Evolutionary conservation across 2,888 invertebrate species (phyloP).

Genomic region (Lymantria dispar): DNA sequence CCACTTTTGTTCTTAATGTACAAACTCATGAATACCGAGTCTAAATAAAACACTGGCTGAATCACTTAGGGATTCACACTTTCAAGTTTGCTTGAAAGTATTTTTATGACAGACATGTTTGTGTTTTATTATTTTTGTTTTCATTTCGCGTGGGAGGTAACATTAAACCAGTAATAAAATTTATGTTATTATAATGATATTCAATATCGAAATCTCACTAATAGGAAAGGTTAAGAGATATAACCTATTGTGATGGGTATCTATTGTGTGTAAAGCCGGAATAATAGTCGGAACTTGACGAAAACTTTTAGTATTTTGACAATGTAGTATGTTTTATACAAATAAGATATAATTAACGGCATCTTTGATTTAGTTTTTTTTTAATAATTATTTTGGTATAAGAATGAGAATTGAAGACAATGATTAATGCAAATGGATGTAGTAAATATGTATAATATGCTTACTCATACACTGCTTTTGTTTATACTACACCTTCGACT

Average conservation of each 20-base stretch:
- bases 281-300: background rate
- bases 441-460: too few species aligned
- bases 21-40: conserved; percentile 8
- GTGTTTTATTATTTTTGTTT: conserved; percentile 24
- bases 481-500: too few species aligned
- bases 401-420: background rate
- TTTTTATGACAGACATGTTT: conserved; percentile 19
- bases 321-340: background rate
- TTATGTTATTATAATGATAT: conserved; percentile 15
- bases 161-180: conserved; percentile 23
- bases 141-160: conserved; percentile 28
- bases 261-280: conserved; percentile 20
- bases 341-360: background rate
- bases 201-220: conserved; percentile 24
- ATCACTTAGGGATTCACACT: conserved; percentile 18
- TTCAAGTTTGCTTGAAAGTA: conserved; percentile 27
- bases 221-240: conserved; percentile 20
- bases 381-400: background rate
- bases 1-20: conserved; percentile 15
- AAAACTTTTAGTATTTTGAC: background rate
- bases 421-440: background rate
- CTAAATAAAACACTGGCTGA: conserved; percentile 8
- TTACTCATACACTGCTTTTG: too few species aligned
- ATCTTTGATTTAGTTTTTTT: background rate
- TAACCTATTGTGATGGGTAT: conserved; percentile 17